Evolutionary conservation across 2,797 vertebrate species (phyloP), one percentile per base, ranked within the genome.

Genomic region (Pseudotriccus pelzelni): DNA sequence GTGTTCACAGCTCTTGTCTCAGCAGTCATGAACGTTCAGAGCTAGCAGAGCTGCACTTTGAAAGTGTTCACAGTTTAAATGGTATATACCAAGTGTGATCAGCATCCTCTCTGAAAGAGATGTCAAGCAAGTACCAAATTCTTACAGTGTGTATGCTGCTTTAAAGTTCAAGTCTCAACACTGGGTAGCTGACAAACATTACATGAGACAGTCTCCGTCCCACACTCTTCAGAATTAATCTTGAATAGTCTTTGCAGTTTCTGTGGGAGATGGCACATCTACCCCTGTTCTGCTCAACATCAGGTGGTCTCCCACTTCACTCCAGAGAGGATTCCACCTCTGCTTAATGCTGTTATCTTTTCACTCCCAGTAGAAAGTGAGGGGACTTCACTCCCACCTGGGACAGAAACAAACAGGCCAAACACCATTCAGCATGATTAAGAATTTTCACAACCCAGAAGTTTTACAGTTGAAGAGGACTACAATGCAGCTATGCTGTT

Each of bases 261-360:
- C 85, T 59, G 12, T 17, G 22, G 41, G 36, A 93, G 77, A 44
- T 52, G 19, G 27, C 36, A 63, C 14, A 34, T 59, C 59, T 39
- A 52, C 32, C 17, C 12, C 34, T 69, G 22, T 50, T 72, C 30
- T 72, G 28, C 14, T 88, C 25, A 77, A 36, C 55, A 56, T 79
- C 0, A 0, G 44, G 55, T 74, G 72, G 41, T 84, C 47, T 90
- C 62, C 36, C 37, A 68, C 39, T 56, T 86, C 21, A 19, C 21
- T 77, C 46, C 58, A 36, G 36, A 84, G 67, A 78, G 67, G 44
- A 91, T 74, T 89, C 64, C 50, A 55, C 47, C 67, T 88, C n/a
- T 63, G 14, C 46, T 87, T 69, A 30, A 8, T 43, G 18, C 43
- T 47, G 32, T 19, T 86, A 59, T 72, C 66, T 78, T 85, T 81